Base-by-base conservation (phyloP, 2,888 invertebrate species). In the Hydrotaea cyrtoneurina region DNA sequence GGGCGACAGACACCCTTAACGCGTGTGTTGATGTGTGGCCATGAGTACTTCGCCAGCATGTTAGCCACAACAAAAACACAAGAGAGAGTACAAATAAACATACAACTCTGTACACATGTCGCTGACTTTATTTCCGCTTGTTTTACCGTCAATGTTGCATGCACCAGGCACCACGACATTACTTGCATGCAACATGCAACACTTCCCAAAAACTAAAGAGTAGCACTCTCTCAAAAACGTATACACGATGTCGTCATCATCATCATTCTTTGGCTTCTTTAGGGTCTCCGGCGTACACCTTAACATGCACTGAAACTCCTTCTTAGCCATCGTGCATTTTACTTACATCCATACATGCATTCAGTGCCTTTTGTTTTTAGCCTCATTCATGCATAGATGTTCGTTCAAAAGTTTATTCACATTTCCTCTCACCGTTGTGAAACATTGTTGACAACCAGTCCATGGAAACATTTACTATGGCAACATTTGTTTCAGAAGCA, bases 351-450 rank as follows among this genome's bases (percentile, higher is more conserved):
- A 26, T 59, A 2, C 31, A 31, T 7, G 7, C 31, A 39, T 59
- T 8, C 23, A 11, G 0, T 19, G 23, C 2, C 23, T 59, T 59
- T 23, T 31, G 31, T 31, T 31, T 4, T 31, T 31, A 31, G 7
- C 31, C 31, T 31, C 7, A 31, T 31, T 55, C 55, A 21, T 55
- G 55, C 3, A 21, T 55, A 7, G 19, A 8, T 39, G 39, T 21
- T 2, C 21, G 21, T 19, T 21, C 11, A 62, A 79, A 71, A 84
- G 84, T 84, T 78, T 81, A 84, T 81, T 81, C 78, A 78, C 81
- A 78, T 81, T 78, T 39, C n/a, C 31, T 31, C 31, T 13, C 39
- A 39, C 3, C 15, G 17, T n/a, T 4, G 31, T 4, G 23, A 55
- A 43, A 10, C 7, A 74, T 57, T 57, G 74, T 74, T 59, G 57